Conservation (phyloP, 1,140 invertebrate genomes). For the Drosophila bipectinata region DNA sequence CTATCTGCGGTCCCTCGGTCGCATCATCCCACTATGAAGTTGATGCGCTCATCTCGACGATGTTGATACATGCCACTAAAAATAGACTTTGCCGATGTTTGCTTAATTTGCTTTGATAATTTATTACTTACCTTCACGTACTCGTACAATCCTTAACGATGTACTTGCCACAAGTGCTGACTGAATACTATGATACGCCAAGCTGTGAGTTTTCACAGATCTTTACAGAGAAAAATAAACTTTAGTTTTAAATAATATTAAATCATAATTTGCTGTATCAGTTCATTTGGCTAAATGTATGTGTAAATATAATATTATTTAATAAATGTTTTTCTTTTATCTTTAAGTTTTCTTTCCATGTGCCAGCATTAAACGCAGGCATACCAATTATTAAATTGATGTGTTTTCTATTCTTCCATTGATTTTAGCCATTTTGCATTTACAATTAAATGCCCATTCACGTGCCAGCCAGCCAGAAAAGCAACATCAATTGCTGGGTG, state of each 20-base stretch:
- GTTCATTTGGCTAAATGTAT: too few relatives aligned
- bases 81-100: conserved; percentile 47
- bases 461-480: conserved; percentile 45
- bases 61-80: conserved; percentile 48
- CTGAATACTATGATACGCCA: conserved; percentile 15
- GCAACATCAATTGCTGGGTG: conserved; percentile 27
- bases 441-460: conserved; percentile 74
- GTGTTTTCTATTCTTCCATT: conserved; percentile 20
- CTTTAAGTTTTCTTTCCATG: background rate
- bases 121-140: conserved; percentile 63
- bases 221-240: background rate
- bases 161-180: conserved; percentile 29
- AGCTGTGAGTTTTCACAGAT: conserved; percentile 3
- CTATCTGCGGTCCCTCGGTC: conserved; percentile 1
- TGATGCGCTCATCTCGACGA: conserved; percentile 60
- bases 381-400: conserved; percentile 51
- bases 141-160: conserved; percentile 40
- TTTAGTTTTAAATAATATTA: background rate
- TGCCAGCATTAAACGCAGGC: conserved; percentile 8
- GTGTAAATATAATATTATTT: too few relatives aligned
- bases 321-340: background rate
- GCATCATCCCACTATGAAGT: conserved; percentile 15
- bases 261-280: background rate
- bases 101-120: conserved; percentile 54
- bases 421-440: conserved; percentile 42